Conservation (phyloP, 2,797 vertebrate species). For the Lemur catta region DNA sequence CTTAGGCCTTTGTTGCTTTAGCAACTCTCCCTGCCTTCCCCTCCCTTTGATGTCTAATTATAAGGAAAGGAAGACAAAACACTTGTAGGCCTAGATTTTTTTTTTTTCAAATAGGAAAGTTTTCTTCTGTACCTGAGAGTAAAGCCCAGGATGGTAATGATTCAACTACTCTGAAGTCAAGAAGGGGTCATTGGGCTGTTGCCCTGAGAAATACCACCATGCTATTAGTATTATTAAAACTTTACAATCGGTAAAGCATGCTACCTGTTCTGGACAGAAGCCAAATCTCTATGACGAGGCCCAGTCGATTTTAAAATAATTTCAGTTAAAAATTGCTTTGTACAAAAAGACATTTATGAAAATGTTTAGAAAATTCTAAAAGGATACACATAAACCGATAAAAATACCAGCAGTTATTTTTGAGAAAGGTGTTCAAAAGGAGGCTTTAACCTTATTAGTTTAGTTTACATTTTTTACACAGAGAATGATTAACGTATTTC, state of each 20-base stretch:
- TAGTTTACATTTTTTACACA: slow-evolving; percentile 33
- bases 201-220: not conserved
- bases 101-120: slow-evolving; percentile 37
- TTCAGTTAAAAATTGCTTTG: slow-evolving; percentile 13
- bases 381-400: not conserved
- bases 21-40: slow-evolving; percentile 55
- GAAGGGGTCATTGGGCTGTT: not conserved
- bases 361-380: slow-evolving; percentile 1
- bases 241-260: slow-evolving; percentile 27
- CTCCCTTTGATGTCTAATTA: slow-evolving; percentile 31
- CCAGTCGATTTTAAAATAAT: not conserved
- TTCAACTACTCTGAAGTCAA: not conserved
- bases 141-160: not conserved
- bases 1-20: slow-evolving; percentile 56
- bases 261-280: slow-evolving; percentile 28
- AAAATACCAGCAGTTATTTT: not conserved
- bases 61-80: slow-evolving; percentile 29
- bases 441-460: slow-evolving; percentile 3
- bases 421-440: not conserved
- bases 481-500: not conserved
- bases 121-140: slow-evolving; percentile 39
- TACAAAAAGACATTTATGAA: slow-evolving; percentile 35
- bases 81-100: not conserved
- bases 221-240: not conserved
- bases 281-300: slow-evolving; percentile 12